Conservation (phyloP, 2,888 invertebrate genomes). For the Nephrocerus scutellatus region DNA sequence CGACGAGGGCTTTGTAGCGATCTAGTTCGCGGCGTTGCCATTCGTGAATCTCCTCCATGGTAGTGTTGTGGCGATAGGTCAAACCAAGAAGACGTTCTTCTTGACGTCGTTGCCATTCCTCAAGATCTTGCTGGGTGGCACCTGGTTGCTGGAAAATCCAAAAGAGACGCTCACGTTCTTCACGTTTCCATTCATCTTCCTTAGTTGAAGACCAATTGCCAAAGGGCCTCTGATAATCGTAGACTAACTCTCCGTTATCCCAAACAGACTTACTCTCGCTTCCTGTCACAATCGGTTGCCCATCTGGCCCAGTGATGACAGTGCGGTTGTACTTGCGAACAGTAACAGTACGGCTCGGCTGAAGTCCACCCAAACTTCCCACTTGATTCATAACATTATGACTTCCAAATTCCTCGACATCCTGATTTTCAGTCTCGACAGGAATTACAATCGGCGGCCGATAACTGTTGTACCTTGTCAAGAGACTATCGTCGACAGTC, state of each 20-base stretch:
- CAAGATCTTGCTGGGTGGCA: constrained; percentile 30
- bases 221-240: constrained; percentile 36
- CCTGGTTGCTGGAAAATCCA: constrained; percentile 34
- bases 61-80: constrained; percentile 34
- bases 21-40: constrained; percentile 40
- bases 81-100: constrained; percentile 39
- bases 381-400: constrained; percentile 20
- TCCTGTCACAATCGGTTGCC: constrained; percentile 35
- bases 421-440: constrained; percentile 19
- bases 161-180: constrained; percentile 42
- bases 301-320: constrained; percentile 33
- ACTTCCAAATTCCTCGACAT: constrained; percentile 20
- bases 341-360: constrained; percentile 33
- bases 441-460: constrained; percentile 26
- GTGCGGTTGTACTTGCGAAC: constrained; percentile 36
- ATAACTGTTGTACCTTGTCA: constrained; percentile 14
- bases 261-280: constrained; percentile 38
- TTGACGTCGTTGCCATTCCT: constrained; percentile 40
- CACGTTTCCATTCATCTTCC: constrained; percentile 42
- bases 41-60: constrained; percentile 33
- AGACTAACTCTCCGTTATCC: constrained; percentile 39
- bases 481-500: constrained; percentile 25
- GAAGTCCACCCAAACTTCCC: too few relatives aligned
- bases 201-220: constrained; percentile 32
- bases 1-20: constrained; percentile 32